Evolutionary conservation across 2,113 vertebrate species (phyloP).

Genomic region (Passer domesticus): DNA sequence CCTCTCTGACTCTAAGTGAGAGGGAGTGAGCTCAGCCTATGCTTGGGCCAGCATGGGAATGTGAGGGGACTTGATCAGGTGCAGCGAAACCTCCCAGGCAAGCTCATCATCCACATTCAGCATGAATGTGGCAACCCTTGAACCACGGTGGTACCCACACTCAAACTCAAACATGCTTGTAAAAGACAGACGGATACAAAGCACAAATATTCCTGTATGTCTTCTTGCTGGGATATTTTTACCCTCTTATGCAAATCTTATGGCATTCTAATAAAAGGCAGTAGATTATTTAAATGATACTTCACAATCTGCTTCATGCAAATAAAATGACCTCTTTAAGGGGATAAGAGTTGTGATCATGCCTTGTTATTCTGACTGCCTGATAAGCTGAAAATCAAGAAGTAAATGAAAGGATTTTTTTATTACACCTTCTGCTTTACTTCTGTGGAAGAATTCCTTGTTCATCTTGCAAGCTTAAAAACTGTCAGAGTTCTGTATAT

Average conservation of each 20-base stretch:
- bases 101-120: not conserved
- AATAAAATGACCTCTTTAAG: not conserved
- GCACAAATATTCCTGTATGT: not conserved
- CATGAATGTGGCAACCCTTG: not conserved
- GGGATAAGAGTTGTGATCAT: not conserved
- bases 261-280: not conserved
- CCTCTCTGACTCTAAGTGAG: not conserved
- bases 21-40: not conserved
- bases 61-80: fast-evolving
- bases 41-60: not conserved
- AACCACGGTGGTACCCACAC: not conserved
- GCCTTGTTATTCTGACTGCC: not conserved
- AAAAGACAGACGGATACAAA: not conserved
- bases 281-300: not conserved
- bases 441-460: not conserved
- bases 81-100: not conserved
- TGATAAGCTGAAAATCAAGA: not conserved
- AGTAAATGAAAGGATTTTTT: not conserved
- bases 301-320: not conserved
- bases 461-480: not conserved
- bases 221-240: not conserved
- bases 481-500: not conserved
- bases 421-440: not conserved
- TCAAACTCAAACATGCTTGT: not conserved
- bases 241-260: not conserved